These are phyloP conservation scores for Orthonevra nobilis DNA, from an alignment of 2,888 invertebrate genomes.

Conservation along the genomic window DNA sequence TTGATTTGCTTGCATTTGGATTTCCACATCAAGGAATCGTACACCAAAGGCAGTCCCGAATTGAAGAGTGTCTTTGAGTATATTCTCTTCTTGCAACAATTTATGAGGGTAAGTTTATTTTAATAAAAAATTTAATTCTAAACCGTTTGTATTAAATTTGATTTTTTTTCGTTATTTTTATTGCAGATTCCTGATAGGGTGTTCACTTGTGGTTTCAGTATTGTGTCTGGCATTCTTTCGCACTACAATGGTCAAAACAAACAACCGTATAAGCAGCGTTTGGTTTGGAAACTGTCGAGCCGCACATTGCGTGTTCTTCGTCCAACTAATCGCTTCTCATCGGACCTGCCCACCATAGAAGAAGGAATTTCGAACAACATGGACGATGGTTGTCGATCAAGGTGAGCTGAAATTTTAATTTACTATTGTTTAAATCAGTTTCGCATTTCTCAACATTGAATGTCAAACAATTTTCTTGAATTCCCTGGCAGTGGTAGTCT, in stretches of 20 bases:
- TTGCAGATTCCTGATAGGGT: conserved; percentile 85
- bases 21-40: conserved; percentile 80
- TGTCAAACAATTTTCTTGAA: too few relatives aligned
- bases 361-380: conserved; percentile 82
- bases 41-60: conserved; percentile 80
- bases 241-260: conserved; percentile 87
- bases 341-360: conserved; percentile 87
- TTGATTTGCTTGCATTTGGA: conserved; percentile 88
- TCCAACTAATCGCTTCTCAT: conserved; percentile 87
- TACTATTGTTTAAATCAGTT: too few relatives aligned
- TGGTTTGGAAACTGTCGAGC: conserved; percentile 89
- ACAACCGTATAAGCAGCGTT: conserved; percentile 86
- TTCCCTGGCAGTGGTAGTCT: too few relatives aligned
- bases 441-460: too few relatives aligned
- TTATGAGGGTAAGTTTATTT: conserved; percentile 85
- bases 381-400: conserved; percentile 79
- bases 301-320: conserved; percentile 86
- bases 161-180: conserved; percentile 2
- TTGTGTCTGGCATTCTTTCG: conserved; percentile 84
- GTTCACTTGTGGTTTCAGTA: conserved; percentile 83
- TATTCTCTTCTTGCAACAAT: conserved; percentile 86
- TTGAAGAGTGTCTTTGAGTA: conserved; percentile 85
- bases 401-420: conserved; percentile 77
- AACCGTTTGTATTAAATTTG: background rate
- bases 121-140: background rate